These are phyloP conservation scores for Drosophila stalkeri DNA, from an alignment of 2,888 invertebrate genomes.

Conservation along the genomic window DNA sequence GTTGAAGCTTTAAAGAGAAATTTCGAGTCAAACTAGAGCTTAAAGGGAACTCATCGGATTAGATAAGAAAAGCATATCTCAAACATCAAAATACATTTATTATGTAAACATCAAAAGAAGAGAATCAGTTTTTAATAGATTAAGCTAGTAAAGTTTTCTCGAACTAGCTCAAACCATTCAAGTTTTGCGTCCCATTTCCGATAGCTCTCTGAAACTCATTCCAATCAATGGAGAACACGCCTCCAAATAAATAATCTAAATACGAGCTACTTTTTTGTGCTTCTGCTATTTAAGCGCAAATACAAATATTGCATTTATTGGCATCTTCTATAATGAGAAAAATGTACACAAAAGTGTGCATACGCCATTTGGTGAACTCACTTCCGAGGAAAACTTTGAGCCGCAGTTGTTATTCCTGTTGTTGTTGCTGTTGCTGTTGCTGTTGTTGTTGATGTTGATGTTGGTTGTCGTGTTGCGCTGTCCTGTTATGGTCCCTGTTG, in stretches of 20 bases:
- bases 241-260: slow-evolving; percentile 24
- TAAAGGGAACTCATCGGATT: not conserved
- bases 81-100: too few relatives aligned
- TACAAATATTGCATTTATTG: slow-evolving; percentile 53
- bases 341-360: slow-evolving; percentile 22
- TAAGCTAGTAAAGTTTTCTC: not conserved
- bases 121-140: not conserved
- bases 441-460: slow-evolving; percentile 40
- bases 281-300: slow-evolving; percentile 14
- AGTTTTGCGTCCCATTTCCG: not conserved
- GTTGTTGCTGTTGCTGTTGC: slow-evolving; percentile 11
- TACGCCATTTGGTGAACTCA: slow-evolving; percentile 41
- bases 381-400: slow-evolving; percentile 44
- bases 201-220: not conserved
- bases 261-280: not conserved
- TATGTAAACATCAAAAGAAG: not conserved
- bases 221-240: slow-evolving; percentile 28
- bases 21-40: not conserved
- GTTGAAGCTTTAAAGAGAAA: not conserved
- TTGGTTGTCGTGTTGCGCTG: slow-evolving; percentile 42
- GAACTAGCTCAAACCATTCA: not conserved
- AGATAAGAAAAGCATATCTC: not conserved
- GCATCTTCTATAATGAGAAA: slow-evolving; percentile 48
- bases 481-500: slow-evolving; percentile 50
- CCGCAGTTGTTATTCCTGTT: slow-evolving; percentile 31